Percentiles rank a stretch among this genome's conserved stretches.
phyloP scores from a whole-genome alignment of 2,888 invertebrate species.

The Suillia variegata region DNA sequence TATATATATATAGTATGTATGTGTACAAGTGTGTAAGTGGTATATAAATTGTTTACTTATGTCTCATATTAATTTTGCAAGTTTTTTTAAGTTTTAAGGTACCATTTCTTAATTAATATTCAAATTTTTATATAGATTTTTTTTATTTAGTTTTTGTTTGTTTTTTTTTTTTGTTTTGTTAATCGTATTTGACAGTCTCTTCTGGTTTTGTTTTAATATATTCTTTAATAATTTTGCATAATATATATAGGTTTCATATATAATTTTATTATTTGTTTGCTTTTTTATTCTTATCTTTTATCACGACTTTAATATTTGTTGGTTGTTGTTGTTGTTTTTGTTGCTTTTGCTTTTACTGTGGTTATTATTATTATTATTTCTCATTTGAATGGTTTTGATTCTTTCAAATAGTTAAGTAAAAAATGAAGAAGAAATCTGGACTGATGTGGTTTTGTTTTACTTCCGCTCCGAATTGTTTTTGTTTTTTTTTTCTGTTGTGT shows the following conservation, averaged over 20 bases:
- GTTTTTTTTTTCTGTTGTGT: background rate
- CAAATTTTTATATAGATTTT: constrained; percentile 17
- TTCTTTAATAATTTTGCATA: constrained; percentile 23
- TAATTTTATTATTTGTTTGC: background rate
- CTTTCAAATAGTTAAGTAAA: no score
- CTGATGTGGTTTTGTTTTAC: constrained; percentile 1
- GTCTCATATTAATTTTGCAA: constrained; percentile 6
- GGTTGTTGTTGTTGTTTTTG: background rate
- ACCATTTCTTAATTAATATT: constrained; percentile 30
- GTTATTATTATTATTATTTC: background rate
- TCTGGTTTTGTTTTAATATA: constrained; percentile 32
- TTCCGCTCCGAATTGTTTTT: no score
- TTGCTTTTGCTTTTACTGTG: background rate
- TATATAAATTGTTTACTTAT: background rate
- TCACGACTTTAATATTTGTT: constrained; percentile 4
- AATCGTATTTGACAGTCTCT: constrained; percentile 38
- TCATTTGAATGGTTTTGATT: background rate
- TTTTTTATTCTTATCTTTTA: background rate
- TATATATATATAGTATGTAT: background rate
- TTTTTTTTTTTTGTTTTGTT: constrained; percentile 20
- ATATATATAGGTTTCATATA: constrained; percentile 9
- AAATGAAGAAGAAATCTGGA: no score
- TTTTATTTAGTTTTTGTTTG: constrained; percentile 18
- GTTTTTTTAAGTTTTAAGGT: no score
- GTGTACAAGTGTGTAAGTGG: background rate